Evolutionary conservation across 2,888 invertebrate species (phyloP).

Genomic region (Microctonus aethiopoides): DNA sequence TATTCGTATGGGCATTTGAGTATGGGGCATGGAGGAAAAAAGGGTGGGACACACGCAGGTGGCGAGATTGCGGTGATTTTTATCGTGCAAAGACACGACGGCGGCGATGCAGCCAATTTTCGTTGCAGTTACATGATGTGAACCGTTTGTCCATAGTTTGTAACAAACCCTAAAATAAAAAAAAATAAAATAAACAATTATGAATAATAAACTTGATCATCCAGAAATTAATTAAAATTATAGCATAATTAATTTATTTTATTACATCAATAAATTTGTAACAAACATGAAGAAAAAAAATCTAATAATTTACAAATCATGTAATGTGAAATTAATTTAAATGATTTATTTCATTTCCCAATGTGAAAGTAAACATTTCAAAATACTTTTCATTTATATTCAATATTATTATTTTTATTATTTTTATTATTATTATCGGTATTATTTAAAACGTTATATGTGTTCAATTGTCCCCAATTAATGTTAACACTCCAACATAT

Average conservation of each 20-base stretch:
- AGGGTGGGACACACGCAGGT: background rate
- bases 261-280: too few relatives aligned
- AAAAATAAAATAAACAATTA: background rate
- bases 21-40: background rate
- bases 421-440: too few relatives aligned
- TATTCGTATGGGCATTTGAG: background rate
- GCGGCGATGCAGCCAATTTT: background rate
- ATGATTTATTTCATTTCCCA: too few relatives aligned
- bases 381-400: too few relatives aligned
- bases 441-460: too few relatives aligned
- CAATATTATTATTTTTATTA: too few relatives aligned
- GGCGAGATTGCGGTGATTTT: conserved; percentile 16
- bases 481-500: too few relatives aligned
- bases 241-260: background rate
- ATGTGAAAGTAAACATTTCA: too few relatives aligned
- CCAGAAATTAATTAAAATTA: background rate
- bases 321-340: too few relatives aligned
- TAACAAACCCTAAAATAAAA: background rate
- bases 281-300: too few relatives aligned
- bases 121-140: conserved; percentile 7
- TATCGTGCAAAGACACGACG: background rate
- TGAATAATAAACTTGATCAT: background rate
- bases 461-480: too few relatives aligned
- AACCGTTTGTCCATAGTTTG: conserved; percentile 1
- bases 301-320: too few relatives aligned